These are phyloP conservation scores for Perognathus longimembris DNA, from an alignment of 2,113 vertebrate species.

Conservation along the genomic window DNA sequence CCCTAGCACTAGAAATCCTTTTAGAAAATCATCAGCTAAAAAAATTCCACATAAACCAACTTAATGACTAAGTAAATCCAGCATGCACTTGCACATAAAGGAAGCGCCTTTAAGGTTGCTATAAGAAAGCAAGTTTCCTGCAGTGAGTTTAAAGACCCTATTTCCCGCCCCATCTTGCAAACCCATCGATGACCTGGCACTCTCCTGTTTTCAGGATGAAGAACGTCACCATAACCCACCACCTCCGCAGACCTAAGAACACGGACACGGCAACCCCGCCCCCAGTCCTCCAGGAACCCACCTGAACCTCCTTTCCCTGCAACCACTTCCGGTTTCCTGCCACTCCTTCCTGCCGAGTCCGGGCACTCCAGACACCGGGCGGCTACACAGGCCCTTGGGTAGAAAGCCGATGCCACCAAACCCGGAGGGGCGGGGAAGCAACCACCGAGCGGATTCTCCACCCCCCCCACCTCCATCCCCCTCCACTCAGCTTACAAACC, in stretches of 20 bases:
- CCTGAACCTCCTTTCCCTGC: not conserved
- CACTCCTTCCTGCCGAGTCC: not conserved
- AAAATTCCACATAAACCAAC: not conserved
- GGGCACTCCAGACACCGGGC: rapidly evolving
- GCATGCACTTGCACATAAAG: not conserved
- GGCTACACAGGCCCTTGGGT: conserved; percentile 8
- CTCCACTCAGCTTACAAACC: too few relatives aligned
- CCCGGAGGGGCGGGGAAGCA: too few relatives aligned
- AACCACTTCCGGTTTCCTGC: conserved; percentile 72
- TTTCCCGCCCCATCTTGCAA: not conserved
- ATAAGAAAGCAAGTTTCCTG: not conserved
- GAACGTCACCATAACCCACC: not conserved
- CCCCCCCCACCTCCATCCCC: not conserved
- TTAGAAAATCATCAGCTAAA: not conserved
- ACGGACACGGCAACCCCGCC: too few relatives aligned
- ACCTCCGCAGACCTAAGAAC: rapidly evolving
- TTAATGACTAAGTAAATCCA: not conserved
- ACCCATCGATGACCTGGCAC: rapidly evolving
- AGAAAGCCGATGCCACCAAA: conserved; percentile 25
- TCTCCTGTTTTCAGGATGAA: not conserved
- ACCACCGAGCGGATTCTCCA: not conserved
- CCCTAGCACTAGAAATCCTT: not conserved
- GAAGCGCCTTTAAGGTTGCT: not conserved
- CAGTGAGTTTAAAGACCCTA: not conserved
- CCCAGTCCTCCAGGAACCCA: not conserved